Base-by-base conservation (phyloP, 2,888 invertebrate genomes). In the Hemaris fuciformis region DNA sequence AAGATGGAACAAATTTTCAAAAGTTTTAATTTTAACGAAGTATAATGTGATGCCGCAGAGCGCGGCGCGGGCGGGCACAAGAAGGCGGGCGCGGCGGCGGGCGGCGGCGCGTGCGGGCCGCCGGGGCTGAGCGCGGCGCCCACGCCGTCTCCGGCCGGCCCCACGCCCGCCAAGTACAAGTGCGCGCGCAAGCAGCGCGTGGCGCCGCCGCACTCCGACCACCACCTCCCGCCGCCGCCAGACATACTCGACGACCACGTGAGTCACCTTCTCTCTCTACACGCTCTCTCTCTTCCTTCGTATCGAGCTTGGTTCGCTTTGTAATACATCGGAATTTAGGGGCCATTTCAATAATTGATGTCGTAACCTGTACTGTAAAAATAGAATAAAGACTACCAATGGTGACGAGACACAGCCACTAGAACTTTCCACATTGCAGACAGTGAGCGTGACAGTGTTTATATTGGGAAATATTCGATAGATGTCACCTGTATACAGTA, bases 191-290 rank as follows among this genome's bases (percentile, higher is more conserved):
- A 91, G 74, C 88, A 88, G 71, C 87, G 90, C 65, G 74, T 77
- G 66, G 85, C 86, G 69, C 85, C 88, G 63, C 81, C 86, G 7
- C 85, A 85, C 78, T 81, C 87, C 74, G 91, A 91, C 87, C 87
- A 92, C 83, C 88, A 92, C 84, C 85, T 90, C 75, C 91, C 90
- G 75, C 91, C 90, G 76, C 91, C 89, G 87, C 89, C 88, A 2
- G 91, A 91, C 75, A 88, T 90, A 69, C 81, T 85, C 42, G 87
- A 88, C 76, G 85, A 91, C 61, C 84, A 83, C 76, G 90, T 88
- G 79, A 66, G 81, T 81, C 42, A 5, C n/a, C 13, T 2, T n/a
- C 23, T 15, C 8, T 25, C 8, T 3, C n/a, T n/a, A n/a, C n/a
- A 20, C 45, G 8, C 5, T n/a, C 22, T 13, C 18, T 27, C 18